Conservation (phyloP, 2,113 vertebrate genomes). For the Phrynosoma blainvillii region DNA sequence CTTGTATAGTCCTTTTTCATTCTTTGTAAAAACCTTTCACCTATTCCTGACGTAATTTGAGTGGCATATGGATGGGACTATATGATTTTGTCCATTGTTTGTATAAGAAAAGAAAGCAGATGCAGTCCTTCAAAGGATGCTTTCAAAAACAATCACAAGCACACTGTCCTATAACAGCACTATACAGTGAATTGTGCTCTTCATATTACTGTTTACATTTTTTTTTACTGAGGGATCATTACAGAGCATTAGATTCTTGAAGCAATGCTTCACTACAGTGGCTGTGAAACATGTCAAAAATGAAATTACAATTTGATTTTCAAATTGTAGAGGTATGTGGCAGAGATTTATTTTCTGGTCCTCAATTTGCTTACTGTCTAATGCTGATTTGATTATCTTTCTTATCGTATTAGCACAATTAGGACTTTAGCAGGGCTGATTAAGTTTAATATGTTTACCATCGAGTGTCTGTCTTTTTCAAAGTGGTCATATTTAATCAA, state of each 20-base stretch:
- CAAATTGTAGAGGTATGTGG: not conserved
- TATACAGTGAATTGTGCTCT: constrained; percentile 27
- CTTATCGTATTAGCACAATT: not conserved
- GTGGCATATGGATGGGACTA: not conserved
- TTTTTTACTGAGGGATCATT: constrained; percentile 32
- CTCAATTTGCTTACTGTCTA: not conserved
- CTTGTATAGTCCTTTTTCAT: not conserved
- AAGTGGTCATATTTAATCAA: not conserved
- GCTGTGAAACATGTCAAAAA: not conserved
- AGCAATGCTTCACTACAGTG: not conserved
- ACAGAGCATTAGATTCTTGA: not conserved
- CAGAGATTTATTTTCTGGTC: not conserved
- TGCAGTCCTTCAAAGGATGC: constrained; percentile 20
- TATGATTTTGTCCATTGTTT: constrained; percentile 23
- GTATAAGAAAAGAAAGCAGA: constrained; percentile 31
- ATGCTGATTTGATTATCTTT: not conserved
- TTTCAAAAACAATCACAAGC: not conserved
- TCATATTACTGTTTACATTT: not conserved
- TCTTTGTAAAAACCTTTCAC: constrained; percentile 25
- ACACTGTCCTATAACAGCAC: constrained; percentile 1
- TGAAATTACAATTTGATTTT: not conserved
- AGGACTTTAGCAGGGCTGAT: not conserved
- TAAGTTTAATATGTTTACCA: not conserved
- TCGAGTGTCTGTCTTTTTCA: not conserved
- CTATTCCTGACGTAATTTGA: constrained; percentile 2